Evolutionary conservation across 2,113 vertebrate genomes (phyloP).

Genomic region (Arvicanthis niloticus): DNA sequence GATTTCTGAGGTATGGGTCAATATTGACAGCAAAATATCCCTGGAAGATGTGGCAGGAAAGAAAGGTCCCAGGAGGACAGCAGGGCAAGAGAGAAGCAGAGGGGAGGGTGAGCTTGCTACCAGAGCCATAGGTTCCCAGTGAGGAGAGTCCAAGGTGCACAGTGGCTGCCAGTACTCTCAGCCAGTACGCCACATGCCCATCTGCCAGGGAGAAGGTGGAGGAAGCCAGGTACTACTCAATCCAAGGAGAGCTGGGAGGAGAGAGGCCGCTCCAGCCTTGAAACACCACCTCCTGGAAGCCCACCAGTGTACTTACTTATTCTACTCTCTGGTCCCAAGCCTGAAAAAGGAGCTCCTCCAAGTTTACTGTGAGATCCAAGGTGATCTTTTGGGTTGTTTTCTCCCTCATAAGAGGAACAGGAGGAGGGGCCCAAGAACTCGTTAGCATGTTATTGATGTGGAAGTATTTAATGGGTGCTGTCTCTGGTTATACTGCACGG

Average conservation of each 20-base stretch:
- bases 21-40: not conserved
- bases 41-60: not conserved
- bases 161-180: not conserved
- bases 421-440: not conserved
- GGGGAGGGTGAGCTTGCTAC: not conserved
- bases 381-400: not conserved
- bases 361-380: not conserved
- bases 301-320: not conserved
- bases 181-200: not conserved
- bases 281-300: constrained; percentile 22
- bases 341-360: not conserved
- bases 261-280: not conserved
- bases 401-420: not conserved
- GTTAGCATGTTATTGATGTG: not conserved
- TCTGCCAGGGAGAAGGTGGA: not conserved
- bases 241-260: not conserved
- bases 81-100: not conserved
- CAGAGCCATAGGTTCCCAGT: not conserved
- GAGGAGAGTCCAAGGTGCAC: not conserved
- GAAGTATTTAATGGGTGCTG: not conserved
- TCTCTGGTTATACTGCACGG: not conserved
- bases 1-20: not conserved
- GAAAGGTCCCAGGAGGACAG: not conserved
- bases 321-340: not conserved
- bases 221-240: not conserved